Evolutionary conservation across 2,797 vertebrate species (phyloP).

Genomic region (Champsocephalus esox): DNA sequence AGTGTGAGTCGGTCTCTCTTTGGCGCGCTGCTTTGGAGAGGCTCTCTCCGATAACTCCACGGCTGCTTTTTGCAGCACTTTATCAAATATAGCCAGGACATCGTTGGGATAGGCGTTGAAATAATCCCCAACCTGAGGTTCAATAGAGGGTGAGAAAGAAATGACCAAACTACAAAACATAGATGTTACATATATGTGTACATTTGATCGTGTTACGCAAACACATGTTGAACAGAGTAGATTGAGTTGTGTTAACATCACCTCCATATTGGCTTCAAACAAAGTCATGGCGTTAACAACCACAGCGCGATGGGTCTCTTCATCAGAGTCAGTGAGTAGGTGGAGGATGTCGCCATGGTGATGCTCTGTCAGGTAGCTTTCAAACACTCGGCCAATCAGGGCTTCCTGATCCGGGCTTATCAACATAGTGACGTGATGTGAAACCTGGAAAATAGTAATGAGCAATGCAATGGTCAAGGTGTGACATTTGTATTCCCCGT

Average conservation of each 20-base stretch:
- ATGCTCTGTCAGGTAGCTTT: conserved; percentile 89
- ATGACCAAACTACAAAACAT: not conserved
- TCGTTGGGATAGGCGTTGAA: conserved; percentile 90
- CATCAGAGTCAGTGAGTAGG: conserved; percentile 80
- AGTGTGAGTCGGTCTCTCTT: conserved; percentile 79
- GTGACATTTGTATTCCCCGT: not conserved
- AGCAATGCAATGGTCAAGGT: not conserved
- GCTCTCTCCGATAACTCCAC: conserved; percentile 66
- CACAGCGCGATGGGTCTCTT: conserved; percentile 88
- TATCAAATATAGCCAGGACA: conserved; percentile 90
- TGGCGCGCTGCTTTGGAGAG: conserved; percentile 9
- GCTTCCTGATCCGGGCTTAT: conserved; percentile 86
- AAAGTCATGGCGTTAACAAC: conserved; percentile 93
- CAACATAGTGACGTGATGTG: conserved; percentile 58
- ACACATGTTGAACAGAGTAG: not conserved
- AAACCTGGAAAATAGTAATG: not conserved
- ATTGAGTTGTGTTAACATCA: conserved; percentile 47
- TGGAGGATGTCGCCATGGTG: conserved; percentile 88
- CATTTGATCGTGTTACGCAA: not conserved
- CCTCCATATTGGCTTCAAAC: conserved; percentile 97
- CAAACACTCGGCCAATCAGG: conserved; percentile 89
- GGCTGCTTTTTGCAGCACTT: conserved; percentile 85
- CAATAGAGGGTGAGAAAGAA: not conserved
- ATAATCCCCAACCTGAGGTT: conserved; percentile 86
- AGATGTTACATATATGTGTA: not conserved